Evolutionary conservation across 2,113 vertebrate species (phyloP).

Genomic region (Poeciliopsis retropinna): DNA sequence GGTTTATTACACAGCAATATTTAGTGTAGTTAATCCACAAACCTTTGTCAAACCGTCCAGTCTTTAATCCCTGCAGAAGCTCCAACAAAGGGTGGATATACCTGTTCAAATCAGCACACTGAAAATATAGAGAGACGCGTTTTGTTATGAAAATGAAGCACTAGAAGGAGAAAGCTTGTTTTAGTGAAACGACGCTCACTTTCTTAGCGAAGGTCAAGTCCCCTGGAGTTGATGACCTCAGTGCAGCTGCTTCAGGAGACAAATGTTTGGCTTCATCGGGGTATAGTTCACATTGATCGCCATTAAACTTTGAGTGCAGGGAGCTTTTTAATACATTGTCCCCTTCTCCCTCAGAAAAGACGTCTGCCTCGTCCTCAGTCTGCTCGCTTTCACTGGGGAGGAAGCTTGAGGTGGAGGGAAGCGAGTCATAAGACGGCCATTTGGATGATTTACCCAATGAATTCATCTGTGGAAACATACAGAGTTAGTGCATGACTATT

Average conservation of each 20-base stretch:
- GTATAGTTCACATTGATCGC: conserved; percentile 14
- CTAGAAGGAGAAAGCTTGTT: too few relatives aligned
- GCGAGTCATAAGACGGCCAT: conserved; percentile 73
- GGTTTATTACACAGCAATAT: not conserved
- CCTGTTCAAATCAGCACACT: conserved; percentile 87
- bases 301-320: not conserved
- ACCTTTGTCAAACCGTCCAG: conserved; percentile 88
- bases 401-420: conserved; percentile 62
- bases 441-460: conserved; percentile 70
- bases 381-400: conserved; percentile 74
- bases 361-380: conserved; percentile 76
- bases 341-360: conserved; percentile 76
- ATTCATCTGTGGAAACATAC: conserved; percentile 64
- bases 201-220: conserved; percentile 88
- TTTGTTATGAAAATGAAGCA: not conserved
- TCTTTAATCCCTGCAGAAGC: conserved; percentile 86
- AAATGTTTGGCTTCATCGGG: not conserved
- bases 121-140: conserved; percentile 18
- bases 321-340: conserved; percentile 35
- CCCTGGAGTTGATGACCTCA: conserved; percentile 71
- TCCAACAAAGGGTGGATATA: conserved; percentile 85
- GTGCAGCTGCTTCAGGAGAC: not conserved
- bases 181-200: conserved; percentile 62
- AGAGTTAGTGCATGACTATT: not conserved
- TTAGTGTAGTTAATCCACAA: conserved; percentile 2